These are phyloP conservation scores for Prosapia bicincta DNA, from an alignment of 2,888 invertebrate genomes.

Conservation along the genomic window DNA sequence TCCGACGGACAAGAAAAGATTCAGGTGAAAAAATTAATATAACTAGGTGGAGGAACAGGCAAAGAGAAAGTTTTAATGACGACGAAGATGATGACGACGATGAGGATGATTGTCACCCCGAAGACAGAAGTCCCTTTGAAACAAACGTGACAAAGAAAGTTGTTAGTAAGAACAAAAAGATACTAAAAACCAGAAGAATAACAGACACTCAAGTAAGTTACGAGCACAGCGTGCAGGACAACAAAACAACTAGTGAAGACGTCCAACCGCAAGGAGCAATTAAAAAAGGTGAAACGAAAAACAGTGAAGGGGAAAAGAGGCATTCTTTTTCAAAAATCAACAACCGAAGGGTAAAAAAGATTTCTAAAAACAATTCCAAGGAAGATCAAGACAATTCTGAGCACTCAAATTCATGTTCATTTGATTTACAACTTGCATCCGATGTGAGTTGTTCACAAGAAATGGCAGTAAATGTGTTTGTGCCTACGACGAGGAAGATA, in stretches of 20 bases:
- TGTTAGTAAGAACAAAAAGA: not conserved
- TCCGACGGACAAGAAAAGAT: conserved; percentile 10
- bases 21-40: conserved; percentile 34
- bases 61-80: not conserved
- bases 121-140: not conserved
- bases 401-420: not conserved
- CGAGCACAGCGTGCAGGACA: not conserved
- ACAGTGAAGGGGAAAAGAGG: not conserved
- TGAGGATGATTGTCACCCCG: not conserved
- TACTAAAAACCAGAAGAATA: not conserved
- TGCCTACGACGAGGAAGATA: conserved; percentile 75
- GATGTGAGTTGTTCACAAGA: not conserved
- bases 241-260: not conserved
- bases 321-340: not conserved
- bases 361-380: not conserved
- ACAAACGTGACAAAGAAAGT: not conserved
- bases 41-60: not conserved
- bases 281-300: not conserved
- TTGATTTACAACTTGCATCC: not conserved
- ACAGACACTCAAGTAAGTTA: not conserved
- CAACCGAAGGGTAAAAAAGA: not conserved
- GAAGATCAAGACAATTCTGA: not conserved
- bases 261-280: not conserved
- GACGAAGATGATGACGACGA: conserved; percentile 22
- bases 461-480: conserved; percentile 59